phyloP scores from a whole-genome alignment of 1,140 invertebrate species.

The Trichoplusia ni region DNA sequence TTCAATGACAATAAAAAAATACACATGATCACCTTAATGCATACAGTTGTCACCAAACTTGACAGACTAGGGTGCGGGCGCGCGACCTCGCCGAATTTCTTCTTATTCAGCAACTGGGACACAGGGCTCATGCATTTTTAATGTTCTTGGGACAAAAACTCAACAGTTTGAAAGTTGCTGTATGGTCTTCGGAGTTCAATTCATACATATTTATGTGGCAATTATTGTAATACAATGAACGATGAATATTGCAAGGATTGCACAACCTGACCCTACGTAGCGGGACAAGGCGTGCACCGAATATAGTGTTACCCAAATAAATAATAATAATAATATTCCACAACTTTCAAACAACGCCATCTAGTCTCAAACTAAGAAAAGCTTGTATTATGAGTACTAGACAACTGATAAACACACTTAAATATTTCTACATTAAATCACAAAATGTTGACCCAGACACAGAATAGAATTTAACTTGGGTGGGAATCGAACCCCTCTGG shows the following conservation, averaged over 20 bases:
- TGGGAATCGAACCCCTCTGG: too few relatives aligned
- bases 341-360: too few relatives aligned
- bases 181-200: conserved; percentile 51
- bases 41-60: conserved; percentile 23
- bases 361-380: too few relatives aligned
- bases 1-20: conserved; percentile 18
- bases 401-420: too few relatives aligned
- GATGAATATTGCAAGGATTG: conserved; percentile 60
- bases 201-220: conserved; percentile 69
- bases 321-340: too few relatives aligned
- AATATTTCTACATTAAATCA: too few relatives aligned
- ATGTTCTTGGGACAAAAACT: conserved; percentile 64
- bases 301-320: conserved; percentile 34
- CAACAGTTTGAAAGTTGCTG: conserved; percentile 58
- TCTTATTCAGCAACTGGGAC: conserved; percentile 45
- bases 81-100: conserved; percentile 42
- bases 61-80: conserved; percentile 24
- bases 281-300: conserved; percentile 31
- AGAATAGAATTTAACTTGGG: too few relatives aligned
- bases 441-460: not conserved
- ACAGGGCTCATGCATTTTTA: conserved; percentile 65
- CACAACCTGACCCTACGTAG: conserved; percentile 45
- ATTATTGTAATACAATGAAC: conserved; percentile 70
- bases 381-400: too few relatives aligned
- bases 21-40: conserved; percentile 21